Evolutionary conservation across 2,888 invertebrate species (phyloP).

Genomic region (Tholera decimalis): DNA sequence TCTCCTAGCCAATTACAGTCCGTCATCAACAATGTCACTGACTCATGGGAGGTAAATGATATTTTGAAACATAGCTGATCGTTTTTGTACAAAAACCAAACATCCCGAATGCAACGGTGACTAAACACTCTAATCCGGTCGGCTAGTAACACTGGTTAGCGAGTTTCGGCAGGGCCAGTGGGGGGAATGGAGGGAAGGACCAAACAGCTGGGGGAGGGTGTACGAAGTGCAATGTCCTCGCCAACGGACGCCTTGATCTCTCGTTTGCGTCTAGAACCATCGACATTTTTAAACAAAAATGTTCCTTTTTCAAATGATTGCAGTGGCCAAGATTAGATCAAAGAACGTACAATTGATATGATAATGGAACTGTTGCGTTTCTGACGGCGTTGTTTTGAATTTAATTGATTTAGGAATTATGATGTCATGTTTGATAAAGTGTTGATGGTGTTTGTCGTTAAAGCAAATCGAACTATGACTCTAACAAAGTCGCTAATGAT

Average conservation of each 20-base stretch:
- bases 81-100: constrained; percentile 69
- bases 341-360: constrained; percentile 58
- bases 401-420: constrained; percentile 34
- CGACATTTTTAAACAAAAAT: constrained; percentile 74
- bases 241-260: constrained; percentile 87
- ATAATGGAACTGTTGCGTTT: constrained; percentile 44
- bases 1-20: constrained; percentile 13
- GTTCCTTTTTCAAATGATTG: constrained; percentile 59
- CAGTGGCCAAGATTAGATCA: constrained; percentile 58
- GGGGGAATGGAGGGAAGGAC: constrained; percentile 85
- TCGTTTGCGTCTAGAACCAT: constrained; percentile 75
- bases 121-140: constrained; percentile 89
- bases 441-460: constrained; percentile 16
- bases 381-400: constrained; percentile 23
- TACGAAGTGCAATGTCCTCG: constrained; percentile 91
- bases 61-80: constrained; percentile 30
- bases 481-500: constrained; percentile 8
- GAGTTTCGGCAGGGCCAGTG: constrained; percentile 85
- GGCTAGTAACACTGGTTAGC: constrained; percentile 84
- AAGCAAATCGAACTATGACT: constrained; percentile 1
- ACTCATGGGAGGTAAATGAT: constrained; percentile 17
- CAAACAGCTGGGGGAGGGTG: constrained; percentile 75
- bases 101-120: constrained; percentile 74
- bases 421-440: constrained; percentile 20
- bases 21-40: constrained; percentile 4